Percentiles rank a stretch among this genome's conserved stretches.
phyloP scores from a whole-genome alignment of 2,888 invertebrate species.

The Clusia tigrina region DNA sequence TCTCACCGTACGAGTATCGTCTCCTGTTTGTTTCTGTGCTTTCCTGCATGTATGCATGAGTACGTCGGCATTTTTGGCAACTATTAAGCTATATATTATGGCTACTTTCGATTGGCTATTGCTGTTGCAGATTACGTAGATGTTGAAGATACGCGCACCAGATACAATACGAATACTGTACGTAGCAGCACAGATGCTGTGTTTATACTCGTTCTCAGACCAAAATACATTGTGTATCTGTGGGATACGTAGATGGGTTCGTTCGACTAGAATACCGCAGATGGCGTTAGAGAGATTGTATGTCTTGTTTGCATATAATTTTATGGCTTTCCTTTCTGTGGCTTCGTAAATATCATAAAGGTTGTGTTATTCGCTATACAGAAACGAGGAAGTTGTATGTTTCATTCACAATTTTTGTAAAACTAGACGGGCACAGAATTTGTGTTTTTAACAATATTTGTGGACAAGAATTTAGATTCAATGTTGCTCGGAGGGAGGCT shows the following conservation, averaged over 20 bases:
- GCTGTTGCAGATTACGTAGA: background rate
- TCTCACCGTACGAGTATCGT: background rate
- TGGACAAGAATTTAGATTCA: too few species aligned
- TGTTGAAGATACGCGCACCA: background rate
- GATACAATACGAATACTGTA: background rate
- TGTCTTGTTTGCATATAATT: background rate
- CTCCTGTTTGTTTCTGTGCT: background rate
- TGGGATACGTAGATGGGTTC: background rate
- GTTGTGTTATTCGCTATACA: background rate
- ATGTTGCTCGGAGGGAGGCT: too few species aligned
- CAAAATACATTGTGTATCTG: background rate
- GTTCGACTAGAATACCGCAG: constrained; percentile 31
- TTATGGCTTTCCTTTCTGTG: background rate
- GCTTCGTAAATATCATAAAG: background rate
- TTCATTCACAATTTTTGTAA: too few species aligned
- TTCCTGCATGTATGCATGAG: background rate
- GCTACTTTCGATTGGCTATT: constrained; percentile 14
- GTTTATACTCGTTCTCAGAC: background rate
- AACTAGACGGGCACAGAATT: too few species aligned
- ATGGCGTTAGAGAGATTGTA: constrained; percentile 34
- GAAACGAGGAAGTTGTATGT: background rate
- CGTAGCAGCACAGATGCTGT: background rate
- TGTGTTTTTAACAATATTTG: too few species aligned
- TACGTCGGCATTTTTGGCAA: background rate
- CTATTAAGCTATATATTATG: constrained; percentile 5